Base-by-base conservation (phyloP, 2,113 vertebrate genomes). In the Otus sunia region DNA sequence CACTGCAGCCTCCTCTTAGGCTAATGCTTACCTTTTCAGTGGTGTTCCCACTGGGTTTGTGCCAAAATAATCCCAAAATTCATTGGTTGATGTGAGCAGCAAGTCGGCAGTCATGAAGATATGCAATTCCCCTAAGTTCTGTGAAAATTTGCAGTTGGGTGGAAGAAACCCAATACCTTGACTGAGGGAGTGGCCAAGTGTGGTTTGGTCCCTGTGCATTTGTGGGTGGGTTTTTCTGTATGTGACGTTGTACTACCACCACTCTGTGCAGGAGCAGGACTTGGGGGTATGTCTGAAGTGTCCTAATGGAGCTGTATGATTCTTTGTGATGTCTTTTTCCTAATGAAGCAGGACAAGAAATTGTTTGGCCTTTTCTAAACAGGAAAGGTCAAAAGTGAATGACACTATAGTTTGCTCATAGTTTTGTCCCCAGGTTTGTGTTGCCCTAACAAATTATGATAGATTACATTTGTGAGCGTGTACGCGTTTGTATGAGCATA, bases 211-310 rank as follows among this genome's bases (percentile, higher is more conserved):
- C 30, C 13, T 47, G 18, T 45, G 39, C 49, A 21, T 52, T 45
- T 49, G 30, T 3, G 5, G 18, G 1, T 45, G 53, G 4, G 2
- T 62, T 73, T 82, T 80, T 41, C 25, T 77, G 10, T 8, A 32
- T 0, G 0, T 53, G 13, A 10, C 3, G 2, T 27, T 58, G 27
- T 23, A 6, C 47, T 59, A 34, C 45, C 36, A 58, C 12, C 14
- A 7, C 17, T 41, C 20, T 15, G 6, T 39, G 49, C 34, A 20
- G 45, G 41, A 72, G 19, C 52, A 59, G 66, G 22, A 29, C 43
- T 81, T 43, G 21, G 66, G 8, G 10, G 5, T 32, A 3, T 37
- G 9, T 34, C 60, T 85, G 37, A 59, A 81, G 19, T 32, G 10
- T 90, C 41, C 34, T 47, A 12, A n/a, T 11, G 63, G 5, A 83